Conservation (phyloP, 2,113 vertebrate genomes). For the Chloropsis cyanopogon region DNA sequence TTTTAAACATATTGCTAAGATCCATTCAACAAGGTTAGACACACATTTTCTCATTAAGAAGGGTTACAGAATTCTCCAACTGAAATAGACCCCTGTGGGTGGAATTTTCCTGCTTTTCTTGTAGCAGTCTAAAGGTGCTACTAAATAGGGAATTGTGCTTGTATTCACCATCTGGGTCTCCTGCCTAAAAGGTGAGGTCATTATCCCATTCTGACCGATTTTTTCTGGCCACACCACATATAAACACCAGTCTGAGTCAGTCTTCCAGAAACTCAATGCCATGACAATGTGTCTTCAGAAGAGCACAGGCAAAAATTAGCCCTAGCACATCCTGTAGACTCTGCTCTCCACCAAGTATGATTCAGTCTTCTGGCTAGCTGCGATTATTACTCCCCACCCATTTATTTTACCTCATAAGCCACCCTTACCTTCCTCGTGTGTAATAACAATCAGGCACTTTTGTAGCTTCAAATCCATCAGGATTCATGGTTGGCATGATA, state of each 20-base stretch:
- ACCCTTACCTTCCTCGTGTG: conserved; percentile 80
- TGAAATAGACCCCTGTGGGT: background rate
- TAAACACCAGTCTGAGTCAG: conserved; percentile 12
- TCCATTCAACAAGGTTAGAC: background rate
- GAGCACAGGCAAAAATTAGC: background rate
- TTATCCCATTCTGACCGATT: background rate
- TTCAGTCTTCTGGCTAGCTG: background rate
- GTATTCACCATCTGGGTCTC: background rate
- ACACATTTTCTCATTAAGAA: background rate
- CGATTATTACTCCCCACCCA: background rate
- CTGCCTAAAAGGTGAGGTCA: background rate
- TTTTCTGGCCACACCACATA: background rate
- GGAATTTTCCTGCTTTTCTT: background rate
- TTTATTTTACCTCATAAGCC: background rate
- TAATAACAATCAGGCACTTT: conserved; percentile 70
- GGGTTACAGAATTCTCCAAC: background rate
- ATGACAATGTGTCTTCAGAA: background rate
- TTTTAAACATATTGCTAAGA: background rate
- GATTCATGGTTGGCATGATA: conserved; percentile 94
- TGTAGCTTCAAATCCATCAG: conserved; percentile 87
- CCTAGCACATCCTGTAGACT: background rate
- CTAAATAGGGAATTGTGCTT: background rate
- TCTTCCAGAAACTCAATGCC: background rate
- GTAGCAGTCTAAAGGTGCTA: background rate
- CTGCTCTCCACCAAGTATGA: background rate